These are phyloP conservation scores for Danaus chrysippus DNA, from an alignment of 2,888 invertebrate genomes.

Conservation along the genomic window DNA sequence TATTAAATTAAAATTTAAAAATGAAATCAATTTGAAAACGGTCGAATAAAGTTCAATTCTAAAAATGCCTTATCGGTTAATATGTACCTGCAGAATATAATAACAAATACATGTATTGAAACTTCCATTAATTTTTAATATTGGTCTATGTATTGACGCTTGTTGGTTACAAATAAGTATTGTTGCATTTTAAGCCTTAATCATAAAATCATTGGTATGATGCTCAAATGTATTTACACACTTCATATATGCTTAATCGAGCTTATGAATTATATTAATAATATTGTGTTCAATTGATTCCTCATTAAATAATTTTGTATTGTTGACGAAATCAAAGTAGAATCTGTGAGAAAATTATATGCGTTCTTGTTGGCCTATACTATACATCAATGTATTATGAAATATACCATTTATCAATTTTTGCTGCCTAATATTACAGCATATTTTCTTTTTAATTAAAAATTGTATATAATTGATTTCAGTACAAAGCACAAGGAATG, in stretches of 20 bases:
- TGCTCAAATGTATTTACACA: constrained; percentile 32
- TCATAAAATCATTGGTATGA: constrained; percentile 5
- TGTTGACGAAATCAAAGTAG: too few species aligned
- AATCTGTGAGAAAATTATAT: too few species aligned
- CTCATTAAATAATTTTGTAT: too few species aligned
- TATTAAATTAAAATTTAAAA: not conserved
- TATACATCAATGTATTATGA: not conserved
- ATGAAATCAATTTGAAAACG: not conserved
- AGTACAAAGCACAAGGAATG: constrained; percentile 55
- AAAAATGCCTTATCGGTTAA: constrained; percentile 1
- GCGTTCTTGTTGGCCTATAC: not conserved
- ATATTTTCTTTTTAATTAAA: not conserved
- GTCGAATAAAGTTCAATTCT: not conserved
- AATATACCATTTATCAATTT: not conserved
- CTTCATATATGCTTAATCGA: constrained; percentile 31
- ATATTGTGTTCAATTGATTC: not conserved
- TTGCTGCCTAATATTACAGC: not conserved
- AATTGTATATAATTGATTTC: constrained; percentile 48
- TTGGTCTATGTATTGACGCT: constrained; percentile 12
- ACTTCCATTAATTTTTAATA: constrained; percentile 32
- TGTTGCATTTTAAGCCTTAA: constrained; percentile 5
- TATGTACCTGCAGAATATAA: constrained; percentile 10
- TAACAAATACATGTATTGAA: constrained; percentile 18
- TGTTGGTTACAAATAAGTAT: not conserved
- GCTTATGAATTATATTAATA: constrained; percentile 22